Percentiles rank a stretch among this genome's conserved stretches.
Conservation (phyloP, 2,113 vertebrate species). For the Myotis brandtii region DNA sequence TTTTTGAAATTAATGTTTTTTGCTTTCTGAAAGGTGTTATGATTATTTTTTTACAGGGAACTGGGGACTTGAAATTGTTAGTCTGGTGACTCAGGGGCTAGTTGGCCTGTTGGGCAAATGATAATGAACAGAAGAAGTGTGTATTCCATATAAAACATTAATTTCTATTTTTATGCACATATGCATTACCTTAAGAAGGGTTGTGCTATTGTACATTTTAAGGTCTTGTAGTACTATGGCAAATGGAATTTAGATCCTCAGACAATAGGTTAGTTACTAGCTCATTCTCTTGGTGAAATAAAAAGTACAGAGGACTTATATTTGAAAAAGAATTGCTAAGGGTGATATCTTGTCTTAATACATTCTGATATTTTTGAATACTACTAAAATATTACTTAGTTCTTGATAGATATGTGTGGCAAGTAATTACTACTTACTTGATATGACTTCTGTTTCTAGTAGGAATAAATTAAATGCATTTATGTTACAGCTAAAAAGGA, state of each 20-base stretch:
- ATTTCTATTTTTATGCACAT: slow-evolving; percentile 56
- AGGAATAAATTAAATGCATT: slow-evolving; percentile 7
- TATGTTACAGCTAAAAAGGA: not conserved
- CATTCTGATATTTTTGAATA: not conserved
- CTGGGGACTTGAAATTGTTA: slow-evolving; percentile 60
- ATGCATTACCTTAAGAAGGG: not conserved
- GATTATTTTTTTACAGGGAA: slow-evolving; percentile 50
- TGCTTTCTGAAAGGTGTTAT: not conserved
- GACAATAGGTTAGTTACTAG: slow-evolving; percentile 1
- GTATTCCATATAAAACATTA: not conserved
- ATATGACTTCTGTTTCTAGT: not conserved
- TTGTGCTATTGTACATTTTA: not conserved
- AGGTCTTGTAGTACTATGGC: not conserved
- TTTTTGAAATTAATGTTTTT: slow-evolving; percentile 57
- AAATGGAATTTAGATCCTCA: not conserved
- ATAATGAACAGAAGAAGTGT: slow-evolving; percentile 3
- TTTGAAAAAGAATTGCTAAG: slow-evolving; percentile 5
- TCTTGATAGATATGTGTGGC: not conserved
- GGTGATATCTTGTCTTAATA: not conserved
- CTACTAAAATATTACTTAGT: not conserved
- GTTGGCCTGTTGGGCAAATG: slow-evolving; percentile 3
- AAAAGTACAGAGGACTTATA: not conserved
- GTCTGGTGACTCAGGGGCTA: slow-evolving; percentile 37
- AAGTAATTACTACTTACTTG: not conserved
- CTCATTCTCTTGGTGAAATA: not conserved